Base-by-base conservation (phyloP, 2,888 invertebrate species). In the Acheta domesticus region DNA sequence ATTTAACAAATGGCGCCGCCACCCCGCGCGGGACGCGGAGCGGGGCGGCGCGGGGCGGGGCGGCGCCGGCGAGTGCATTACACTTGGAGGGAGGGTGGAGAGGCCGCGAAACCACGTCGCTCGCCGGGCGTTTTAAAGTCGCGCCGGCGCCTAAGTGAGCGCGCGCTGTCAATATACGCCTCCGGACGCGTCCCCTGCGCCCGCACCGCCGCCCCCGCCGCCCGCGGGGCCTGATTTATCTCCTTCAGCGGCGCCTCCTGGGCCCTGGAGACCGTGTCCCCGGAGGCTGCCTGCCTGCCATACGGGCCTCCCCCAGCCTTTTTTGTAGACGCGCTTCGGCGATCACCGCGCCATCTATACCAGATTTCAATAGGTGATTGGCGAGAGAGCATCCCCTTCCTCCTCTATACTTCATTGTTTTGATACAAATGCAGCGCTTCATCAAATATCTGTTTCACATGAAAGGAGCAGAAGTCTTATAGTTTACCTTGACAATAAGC, bases 1-100 rank as follows among this genome's bases (percentile, higher is more conserved):
- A 78, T 80, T 80, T 78, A 76, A 77, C 74, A 77, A 79, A 74
- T 62, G 62, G 62, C 62, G 12, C 16, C 62, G 62, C 36, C 36
- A 8, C 36, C 36, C 4, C 23, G 23, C 23, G 23, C 23, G 23
- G 23, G 23, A 23, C 36, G 11, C n/a, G 62, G 14, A 11, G n/a
- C 16, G n/a, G 62, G 62, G 11, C 14, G 62, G 62, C 12, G 62
- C 16, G 62, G n/a, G 62, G n/a, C 0, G 62, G 62, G 62, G 16
- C 16, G 16, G 62, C 62, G 62, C 62, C 62, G 62, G 14, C 16
- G 62, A 62, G 62, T 62, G 62, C n/a, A 62, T 62, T 62, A 62
- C 16, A 62, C 36, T 62, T 19, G 62, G 62, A 62, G 62, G 23
- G 23, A 23, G 23, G 23, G 23, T 23, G 23, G 23, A 23, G 62